These are phyloP conservation scores for Ellobius talpinus DNA, from an alignment of 2,113 vertebrate genomes.

Conservation along the genomic window DNA sequence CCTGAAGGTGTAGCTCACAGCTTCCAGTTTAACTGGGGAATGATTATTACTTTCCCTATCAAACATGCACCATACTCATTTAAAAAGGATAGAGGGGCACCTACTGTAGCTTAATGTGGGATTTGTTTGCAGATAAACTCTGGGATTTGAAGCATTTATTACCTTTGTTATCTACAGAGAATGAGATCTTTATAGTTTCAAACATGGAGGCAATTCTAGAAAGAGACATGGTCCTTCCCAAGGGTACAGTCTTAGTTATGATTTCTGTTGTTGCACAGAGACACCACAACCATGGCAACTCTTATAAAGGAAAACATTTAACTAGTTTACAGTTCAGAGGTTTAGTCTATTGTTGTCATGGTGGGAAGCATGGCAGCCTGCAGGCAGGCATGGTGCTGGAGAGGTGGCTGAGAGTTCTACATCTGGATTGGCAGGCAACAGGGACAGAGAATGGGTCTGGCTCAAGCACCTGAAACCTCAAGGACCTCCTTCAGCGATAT, in stretches of 20 bases:
- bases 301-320: neutral
- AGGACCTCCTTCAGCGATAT: neutral
- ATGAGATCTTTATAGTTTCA: slow-evolving; percentile 76
- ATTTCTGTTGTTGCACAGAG: neutral
- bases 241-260: neutral
- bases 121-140: slow-evolving; percentile 71
- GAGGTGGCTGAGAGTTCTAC: neutral
- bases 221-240: slow-evolving; percentile 69
- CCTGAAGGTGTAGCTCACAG: slow-evolving; percentile 56
- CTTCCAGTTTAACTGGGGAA: slow-evolving; percentile 39
- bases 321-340: neutral
- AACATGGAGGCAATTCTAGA: slow-evolving; percentile 66
- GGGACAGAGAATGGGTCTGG: neutral
- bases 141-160: slow-evolving; percentile 65
- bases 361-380: neutral
- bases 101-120: slow-evolving; percentile 24
- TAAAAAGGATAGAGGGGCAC: slow-evolving; percentile 35
- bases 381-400: neutral
- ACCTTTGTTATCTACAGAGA: slow-evolving; percentile 76
- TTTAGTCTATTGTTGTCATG: neutral
- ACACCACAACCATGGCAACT: no score
- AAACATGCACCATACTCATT: neutral
- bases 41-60: slow-evolving; percentile 10
- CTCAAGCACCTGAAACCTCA: neutral
- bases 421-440: neutral